Percentiles rank a stretch among this genome's conserved stretches.
phyloP scores from a whole-genome alignment of 2,888 invertebrate genomes.

The Arrhopalites spinosus region DNA sequence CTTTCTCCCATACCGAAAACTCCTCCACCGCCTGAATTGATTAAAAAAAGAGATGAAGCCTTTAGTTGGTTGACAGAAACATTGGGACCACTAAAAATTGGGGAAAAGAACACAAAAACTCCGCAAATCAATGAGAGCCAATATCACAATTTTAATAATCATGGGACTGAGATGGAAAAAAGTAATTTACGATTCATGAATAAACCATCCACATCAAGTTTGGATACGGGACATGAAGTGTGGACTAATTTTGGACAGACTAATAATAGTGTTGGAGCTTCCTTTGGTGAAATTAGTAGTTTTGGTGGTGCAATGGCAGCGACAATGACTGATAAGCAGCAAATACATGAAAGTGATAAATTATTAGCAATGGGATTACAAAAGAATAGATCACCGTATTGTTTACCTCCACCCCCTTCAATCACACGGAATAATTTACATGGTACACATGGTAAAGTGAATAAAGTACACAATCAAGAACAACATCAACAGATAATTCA shows the following conservation, averaged over 20 bases:
- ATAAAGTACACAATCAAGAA: conserved; percentile 20
- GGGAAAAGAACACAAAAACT: conserved; percentile 20
- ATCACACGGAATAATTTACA: conserved; percentile 47
- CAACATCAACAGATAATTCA: conserved; percentile 2
- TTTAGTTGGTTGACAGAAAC: conserved; percentile 62
- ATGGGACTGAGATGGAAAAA: background rate
- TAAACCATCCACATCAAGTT: conserved; percentile 11
- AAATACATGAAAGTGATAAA: background rate
- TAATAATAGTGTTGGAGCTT: too few species aligned
- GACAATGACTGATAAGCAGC: background rate
- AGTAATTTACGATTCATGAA: background rate
- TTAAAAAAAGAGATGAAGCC: conserved; percentile 58
- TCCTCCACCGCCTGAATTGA: conserved; percentile 48
- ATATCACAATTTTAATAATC: background rate
- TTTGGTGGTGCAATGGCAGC: background rate
- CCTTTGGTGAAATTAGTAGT: background rate
- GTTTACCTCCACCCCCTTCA: conserved; percentile 53
- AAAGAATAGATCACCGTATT: conserved; percentile 40
- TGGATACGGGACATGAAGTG: conserved; percentile 54
- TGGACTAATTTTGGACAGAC: conserved; percentile 49
- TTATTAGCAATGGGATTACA: background rate
- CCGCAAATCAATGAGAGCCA: conserved; percentile 3
- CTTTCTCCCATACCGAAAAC: background rate
- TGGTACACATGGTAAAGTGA: background rate
- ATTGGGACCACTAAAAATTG: conserved; percentile 56